phyloP scores from a whole-genome alignment of 2,797 vertebrate species.

The Lerista edwardsae region DNA sequence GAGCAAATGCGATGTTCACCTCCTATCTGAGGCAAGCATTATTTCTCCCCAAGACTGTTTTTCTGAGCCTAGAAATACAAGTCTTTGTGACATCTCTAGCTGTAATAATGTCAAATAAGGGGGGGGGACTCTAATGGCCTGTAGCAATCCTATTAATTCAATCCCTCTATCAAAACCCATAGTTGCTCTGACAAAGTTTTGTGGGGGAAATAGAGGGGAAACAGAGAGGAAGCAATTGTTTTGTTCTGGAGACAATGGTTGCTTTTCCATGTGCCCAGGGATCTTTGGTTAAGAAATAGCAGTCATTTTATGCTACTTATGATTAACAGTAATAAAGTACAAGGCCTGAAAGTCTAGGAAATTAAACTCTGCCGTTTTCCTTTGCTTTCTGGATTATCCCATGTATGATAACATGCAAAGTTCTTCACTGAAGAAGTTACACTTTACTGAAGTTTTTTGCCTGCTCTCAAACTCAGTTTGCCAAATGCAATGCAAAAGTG shows the following conservation, averaged over 20 bases:
- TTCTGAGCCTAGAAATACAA: too few species aligned
- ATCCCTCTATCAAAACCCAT: not conserved
- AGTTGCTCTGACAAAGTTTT: not conserved
- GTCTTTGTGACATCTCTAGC: too few species aligned
- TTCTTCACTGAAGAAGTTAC: constrained; percentile 52
- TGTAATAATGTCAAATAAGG: too few species aligned
- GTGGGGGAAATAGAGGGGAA: not conserved
- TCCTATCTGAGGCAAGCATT: too few species aligned
- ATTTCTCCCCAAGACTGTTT: too few species aligned
- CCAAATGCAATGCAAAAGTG: constrained; percentile 52
- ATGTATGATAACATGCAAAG: fast-evolving
- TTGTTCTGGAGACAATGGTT: not conserved
- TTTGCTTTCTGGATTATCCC: constrained; percentile 35
- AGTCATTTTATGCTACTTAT: constrained; percentile 30
- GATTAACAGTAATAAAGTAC: constrained; percentile 29
- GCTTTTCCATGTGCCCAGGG: not conserved
- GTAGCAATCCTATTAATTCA: not conserved
- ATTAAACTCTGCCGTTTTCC: not conserved
- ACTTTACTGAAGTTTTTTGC: constrained; percentile 57
- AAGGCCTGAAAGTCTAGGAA: constrained; percentile 33
- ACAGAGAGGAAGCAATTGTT: not conserved
- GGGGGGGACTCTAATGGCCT: too few species aligned
- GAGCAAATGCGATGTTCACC: too few species aligned
- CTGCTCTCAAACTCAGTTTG: constrained; percentile 56
- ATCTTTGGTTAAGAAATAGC: not conserved